Conservation (phyloP, 1,140 invertebrate genomes). For the Philaenus spumarius region DNA sequence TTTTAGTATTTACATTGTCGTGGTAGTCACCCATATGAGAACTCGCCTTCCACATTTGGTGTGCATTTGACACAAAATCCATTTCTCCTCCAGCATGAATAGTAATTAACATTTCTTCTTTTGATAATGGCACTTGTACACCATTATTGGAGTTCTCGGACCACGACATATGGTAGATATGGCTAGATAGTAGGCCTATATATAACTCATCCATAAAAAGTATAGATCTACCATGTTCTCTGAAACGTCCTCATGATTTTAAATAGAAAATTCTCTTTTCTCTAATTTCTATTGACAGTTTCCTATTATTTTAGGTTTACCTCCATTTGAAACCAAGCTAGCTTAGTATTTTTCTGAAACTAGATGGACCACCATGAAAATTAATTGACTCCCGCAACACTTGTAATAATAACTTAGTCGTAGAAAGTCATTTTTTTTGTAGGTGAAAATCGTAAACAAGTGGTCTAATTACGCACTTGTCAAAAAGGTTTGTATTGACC, state of each 20-base stretch:
- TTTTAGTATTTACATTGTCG: conserved; percentile 18
- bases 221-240: conserved; percentile 4
- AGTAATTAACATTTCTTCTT: conserved; percentile 2
- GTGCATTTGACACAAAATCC: conserved; percentile 6
- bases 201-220: conserved; percentile 7
- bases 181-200: background rate
- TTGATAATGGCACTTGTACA: background rate
- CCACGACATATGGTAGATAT: background rate
- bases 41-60: background rate
- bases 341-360: conserved; percentile 2
- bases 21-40: conserved; percentile 21
- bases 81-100: conserved; percentile 10
- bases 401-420: background rate
- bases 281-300: conserved; percentile 5
- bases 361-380: background rate
- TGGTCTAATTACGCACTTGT: background rate
- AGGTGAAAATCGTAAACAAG: background rate
- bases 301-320: background rate
- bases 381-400: background rate
- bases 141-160: background rate
- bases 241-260: background rate
- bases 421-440: conserved; percentile 1
- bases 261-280: conserved; percentile 2
- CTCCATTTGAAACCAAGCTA: conserved; percentile 5
- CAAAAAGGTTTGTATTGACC: background rate